A percentile compares a stretch with the other conserved stretches of the same genome.
Evolutionary conservation across 1,140 invertebrate genomes (phyloP).

Genomic region (Idris sp.): DNA sequence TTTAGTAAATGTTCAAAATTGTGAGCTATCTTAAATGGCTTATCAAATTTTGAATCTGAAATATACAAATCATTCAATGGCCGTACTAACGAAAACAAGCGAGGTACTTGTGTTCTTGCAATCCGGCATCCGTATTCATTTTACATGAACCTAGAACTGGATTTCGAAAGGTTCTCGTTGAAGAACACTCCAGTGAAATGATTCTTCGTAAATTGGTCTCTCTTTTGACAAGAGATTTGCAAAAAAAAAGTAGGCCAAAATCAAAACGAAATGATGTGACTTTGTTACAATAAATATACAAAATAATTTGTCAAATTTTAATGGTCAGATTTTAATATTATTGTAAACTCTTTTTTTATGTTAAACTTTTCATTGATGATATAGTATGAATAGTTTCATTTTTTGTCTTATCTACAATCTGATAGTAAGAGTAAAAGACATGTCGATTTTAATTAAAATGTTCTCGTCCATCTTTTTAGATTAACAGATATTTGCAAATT

Average conservation of each 20-base stretch:
- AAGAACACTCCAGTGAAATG: constrained; percentile 41
- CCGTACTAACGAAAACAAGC: constrained; percentile 31
- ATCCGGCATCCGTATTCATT: constrained; percentile 36
- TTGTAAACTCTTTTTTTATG: too few species aligned
- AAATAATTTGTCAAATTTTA: too few species aligned
- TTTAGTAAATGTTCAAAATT: too few species aligned
- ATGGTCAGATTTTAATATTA: too few species aligned
- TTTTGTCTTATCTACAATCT: too few species aligned
- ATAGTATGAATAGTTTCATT: too few species aligned
- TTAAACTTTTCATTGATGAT: too few species aligned
- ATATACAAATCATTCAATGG: constrained; percentile 24
- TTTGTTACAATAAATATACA: not conserved
- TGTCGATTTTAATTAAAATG: too few species aligned
- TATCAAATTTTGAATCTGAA: constrained; percentile 15
- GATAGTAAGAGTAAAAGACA: too few species aligned
- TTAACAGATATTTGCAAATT: too few species aligned
- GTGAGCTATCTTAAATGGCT: too few species aligned
- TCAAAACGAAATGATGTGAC: constrained; percentile 12
- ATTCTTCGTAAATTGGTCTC: constrained; percentile 48
- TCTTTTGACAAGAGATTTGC: constrained; percentile 29
- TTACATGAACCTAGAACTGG: constrained; percentile 39
- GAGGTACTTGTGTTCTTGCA: constrained; percentile 27
- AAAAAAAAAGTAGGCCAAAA: constrained; percentile 43
- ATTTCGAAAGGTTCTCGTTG: constrained; percentile 35
- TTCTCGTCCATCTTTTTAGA: too few species aligned